phyloP scores from a whole-genome alignment of 2,888 invertebrate genomes.

The Harpalus rufipes region DNA sequence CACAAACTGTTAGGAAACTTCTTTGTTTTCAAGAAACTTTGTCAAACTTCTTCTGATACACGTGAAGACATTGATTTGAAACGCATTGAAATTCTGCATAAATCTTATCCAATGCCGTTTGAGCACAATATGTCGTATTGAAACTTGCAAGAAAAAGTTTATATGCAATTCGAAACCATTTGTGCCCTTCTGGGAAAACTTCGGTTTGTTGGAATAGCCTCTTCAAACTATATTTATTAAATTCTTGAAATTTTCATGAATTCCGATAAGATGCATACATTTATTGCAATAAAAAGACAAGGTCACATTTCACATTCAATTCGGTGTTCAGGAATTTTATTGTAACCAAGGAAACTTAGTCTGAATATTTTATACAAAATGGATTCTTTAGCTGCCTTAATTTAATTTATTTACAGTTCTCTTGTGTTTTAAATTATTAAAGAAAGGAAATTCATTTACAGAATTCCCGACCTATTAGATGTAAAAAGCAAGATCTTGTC shows the following conservation, averaged over 20 bases:
- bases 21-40: conserved; percentile 53
- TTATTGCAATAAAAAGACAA: conserved; percentile 18
- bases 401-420: conserved; percentile 1
- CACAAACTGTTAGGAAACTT: conserved; percentile 48
- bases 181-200: neutral
- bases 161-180: conserved; percentile 43
- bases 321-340: neutral
- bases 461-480: neutral
- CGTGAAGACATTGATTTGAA: conserved; percentile 34
- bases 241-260: conserved; percentile 38
- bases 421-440: neutral
- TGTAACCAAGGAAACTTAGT: neutral
- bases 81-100: conserved; percentile 49
- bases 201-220: neutral
- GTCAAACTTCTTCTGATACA: conserved; percentile 37
- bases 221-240: conserved; percentile 21
- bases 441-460: neutral
- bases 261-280: conserved; percentile 16
- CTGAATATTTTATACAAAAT: neutral
- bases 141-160: conserved; percentile 39
- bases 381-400: neutral
- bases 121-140: conserved; percentile 42
- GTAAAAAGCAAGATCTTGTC: neutral
- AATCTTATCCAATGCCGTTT: conserved; percentile 37
- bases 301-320: neutral